phyloP scores from a whole-genome alignment of 1,140 invertebrate genomes.

The Caenorhabditis inopinata region DNA sequence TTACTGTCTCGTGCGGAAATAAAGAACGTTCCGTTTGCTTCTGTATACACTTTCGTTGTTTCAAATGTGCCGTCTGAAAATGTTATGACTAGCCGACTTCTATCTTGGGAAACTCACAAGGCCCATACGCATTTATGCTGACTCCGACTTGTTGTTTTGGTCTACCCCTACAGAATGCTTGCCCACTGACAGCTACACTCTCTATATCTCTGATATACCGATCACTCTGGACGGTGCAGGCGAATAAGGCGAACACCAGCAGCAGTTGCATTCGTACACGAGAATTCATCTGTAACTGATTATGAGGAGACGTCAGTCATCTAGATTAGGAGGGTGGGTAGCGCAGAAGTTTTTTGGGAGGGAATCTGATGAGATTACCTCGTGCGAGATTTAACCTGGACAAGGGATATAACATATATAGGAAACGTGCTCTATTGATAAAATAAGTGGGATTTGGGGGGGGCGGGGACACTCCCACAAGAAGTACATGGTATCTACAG shows the following conservation, averaged over 20 bases:
- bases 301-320: no score
- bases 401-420: no score
- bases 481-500: no score
- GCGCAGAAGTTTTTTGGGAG: no score
- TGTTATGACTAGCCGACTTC: no score
- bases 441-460: no score
- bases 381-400: no score
- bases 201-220: slow-evolving; percentile 43
- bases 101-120: slow-evolving; percentile 30
- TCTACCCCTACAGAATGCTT: slow-evolving; percentile 56
- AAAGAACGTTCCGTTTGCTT: slow-evolving; percentile 3
- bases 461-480: no score
- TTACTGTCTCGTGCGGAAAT: slow-evolving; percentile 59
- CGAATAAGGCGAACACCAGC: not conserved
- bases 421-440: no score
- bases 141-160: slow-evolving; percentile 55
- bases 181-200: slow-evolving; percentile 54
- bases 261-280: not conserved
- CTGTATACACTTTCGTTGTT: slow-evolving; percentile 15
- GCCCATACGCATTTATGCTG: slow-evolving; percentile 60
- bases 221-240: not conserved
- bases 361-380: no score
- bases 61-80: not conserved
- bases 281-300: not conserved
- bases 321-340: no score